Evolutionary conservation across 1,140 invertebrate species (phyloP), one percentile per base, ranked within the genome.

Genomic region (Metopolophium dirhodum): DNA sequence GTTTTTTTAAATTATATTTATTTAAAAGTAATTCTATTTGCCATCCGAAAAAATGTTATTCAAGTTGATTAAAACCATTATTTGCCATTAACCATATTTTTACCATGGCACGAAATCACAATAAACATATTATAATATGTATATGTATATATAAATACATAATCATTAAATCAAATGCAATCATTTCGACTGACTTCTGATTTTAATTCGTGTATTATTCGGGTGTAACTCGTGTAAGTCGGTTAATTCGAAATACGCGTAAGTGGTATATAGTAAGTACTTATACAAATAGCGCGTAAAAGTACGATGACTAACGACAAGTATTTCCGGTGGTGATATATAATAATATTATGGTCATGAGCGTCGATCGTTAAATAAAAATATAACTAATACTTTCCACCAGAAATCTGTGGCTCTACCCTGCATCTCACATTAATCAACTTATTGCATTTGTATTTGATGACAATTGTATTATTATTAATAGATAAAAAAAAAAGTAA

Each of bases 1-100:
- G 61, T 77, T 77, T 77, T 77, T 77, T 77, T n/a, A 77, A 77
- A 77, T 77, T 77, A 77, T 77, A 77, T 77, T 77, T 77, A 77
- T 77, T 77, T 77, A 77, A 77, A 77, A 77, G 61, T n/a, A 77
- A 77, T 77, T 77, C 30, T n/a, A 77, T 77, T 77, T n/a, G 14
- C 61, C n/a, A n/a, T 77, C 14, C 30, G 7, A 77, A 77, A 77
- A 77, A 77, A 20, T 77, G 14, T 77, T n/a, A 77, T 77, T 77
- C 14, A 77, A 77, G 61, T 77, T 77, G 61, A 77, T 77, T 77
- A 77, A 77, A 77, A 77, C 30, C 61, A 77, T n/a, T 77, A 77
- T 77, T 77, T 77, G 61, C 30, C 61, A 77, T 77, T 77, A 77
- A n/a, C 14, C 61, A 77, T 77, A 77, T 30, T 77, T 77, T n/a